phyloP scores from a whole-genome alignment of 1,140 invertebrate genomes.

The Camponotus pennsylvanicus region DNA sequence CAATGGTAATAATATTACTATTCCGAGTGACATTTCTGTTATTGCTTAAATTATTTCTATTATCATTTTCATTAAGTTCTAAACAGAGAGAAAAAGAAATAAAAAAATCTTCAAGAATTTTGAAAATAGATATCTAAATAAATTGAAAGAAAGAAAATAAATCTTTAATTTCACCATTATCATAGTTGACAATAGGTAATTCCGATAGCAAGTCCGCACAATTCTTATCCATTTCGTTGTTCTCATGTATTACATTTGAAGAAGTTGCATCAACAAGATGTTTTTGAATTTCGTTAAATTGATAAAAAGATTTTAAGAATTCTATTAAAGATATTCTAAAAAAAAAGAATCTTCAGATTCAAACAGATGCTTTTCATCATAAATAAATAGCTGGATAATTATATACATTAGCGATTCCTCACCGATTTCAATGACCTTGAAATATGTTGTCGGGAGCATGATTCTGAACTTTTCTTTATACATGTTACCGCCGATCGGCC shows the following conservation, averaged over 20 bases:
- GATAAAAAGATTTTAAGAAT: background rate
- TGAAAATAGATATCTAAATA: too few species aligned
- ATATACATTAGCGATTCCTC: too few species aligned
- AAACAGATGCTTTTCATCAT: background rate
- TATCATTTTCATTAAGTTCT: conserved; percentile 3
- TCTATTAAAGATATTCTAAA: background rate
- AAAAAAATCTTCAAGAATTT: background rate
- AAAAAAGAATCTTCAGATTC: background rate
- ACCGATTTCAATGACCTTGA: too few species aligned
- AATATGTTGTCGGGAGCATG: too few species aligned
- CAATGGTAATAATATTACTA: too few species aligned
- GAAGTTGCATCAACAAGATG: background rate
- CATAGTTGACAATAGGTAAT: background rate
- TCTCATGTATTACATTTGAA: background rate
- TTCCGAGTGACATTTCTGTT: too few species aligned
- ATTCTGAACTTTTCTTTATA: too few species aligned
- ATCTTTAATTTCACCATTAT: background rate
- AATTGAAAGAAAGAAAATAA: background rate
- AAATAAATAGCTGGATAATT: background rate
- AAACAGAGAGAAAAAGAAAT: background rate
- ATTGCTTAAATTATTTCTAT: background rate
- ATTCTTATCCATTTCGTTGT: background rate
- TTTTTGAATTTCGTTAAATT: background rate
- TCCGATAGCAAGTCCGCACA: background rate
- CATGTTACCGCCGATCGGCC: too few species aligned